Percentiles rank a stretch among this genome's conserved stretches.
These are phyloP conservation scores for Prionailurus bengalensis DNA, from an alignment of 2,113 vertebrate genomes.

Conservation along the genomic window DNA sequence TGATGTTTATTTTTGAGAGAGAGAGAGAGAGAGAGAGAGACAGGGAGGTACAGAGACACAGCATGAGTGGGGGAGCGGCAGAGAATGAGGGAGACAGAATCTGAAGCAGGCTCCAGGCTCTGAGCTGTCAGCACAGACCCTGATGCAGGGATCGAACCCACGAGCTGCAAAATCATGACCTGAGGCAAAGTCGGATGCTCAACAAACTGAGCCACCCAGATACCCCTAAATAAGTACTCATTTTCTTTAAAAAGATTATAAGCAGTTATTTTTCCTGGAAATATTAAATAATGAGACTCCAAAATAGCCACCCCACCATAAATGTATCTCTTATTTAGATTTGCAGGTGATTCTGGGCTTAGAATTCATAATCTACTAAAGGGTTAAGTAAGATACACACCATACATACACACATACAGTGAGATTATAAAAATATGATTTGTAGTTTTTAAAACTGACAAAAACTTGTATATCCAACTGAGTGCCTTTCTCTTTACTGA, in stretches of 20 bases:
- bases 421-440: neutral
- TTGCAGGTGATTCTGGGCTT: neutral
- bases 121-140: no score
- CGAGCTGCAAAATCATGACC: no score
- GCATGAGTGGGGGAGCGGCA: no score
- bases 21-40: no score
- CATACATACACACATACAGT: neutral
- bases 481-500: neutral
- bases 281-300: neutral
- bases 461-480: neutral
- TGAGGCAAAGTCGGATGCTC: no score
- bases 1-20: no score
- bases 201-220: no score
- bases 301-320: neutral
- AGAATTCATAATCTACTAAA: neutral
- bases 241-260: neutral
- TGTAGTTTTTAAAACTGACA: constrained; percentile 14
- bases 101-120: no score
- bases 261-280: neutral
- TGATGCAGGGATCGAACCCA: no score
- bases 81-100: no score
- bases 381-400: neutral
- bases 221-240: neutral
- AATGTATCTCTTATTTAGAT: neutral
- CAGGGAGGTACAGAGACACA: no score